Evolutionary conservation across 2,888 invertebrate species (phyloP).

Genomic region (Galerucella pusilla): DNA sequence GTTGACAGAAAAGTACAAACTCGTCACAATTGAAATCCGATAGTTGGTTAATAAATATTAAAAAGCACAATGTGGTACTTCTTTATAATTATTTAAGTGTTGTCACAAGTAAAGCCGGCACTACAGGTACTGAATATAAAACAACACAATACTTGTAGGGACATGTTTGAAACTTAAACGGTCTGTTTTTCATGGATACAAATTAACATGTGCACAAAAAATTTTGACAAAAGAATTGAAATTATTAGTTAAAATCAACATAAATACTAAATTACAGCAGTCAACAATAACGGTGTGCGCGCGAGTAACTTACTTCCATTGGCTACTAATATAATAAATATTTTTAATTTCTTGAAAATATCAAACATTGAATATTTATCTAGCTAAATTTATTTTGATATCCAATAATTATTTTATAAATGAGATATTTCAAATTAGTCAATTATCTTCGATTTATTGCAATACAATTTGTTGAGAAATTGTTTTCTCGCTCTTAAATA

Average conservation of each 20-base stretch:
- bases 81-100: slow-evolving; percentile 3
- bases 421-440: too few relatives aligned
- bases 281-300: too few relatives aligned
- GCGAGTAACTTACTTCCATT: too few relatives aligned
- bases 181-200: neutral
- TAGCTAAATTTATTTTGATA: too few relatives aligned
- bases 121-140: slow-evolving; percentile 13
- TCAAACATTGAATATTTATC: too few relatives aligned
- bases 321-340: too few relatives aligned
- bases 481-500: too few relatives aligned
- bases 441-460: too few relatives aligned
- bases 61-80: neutral
- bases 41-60: neutral
- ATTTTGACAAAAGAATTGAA: neutral
- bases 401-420: too few relatives aligned
- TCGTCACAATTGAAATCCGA: neutral
- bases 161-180: neutral
- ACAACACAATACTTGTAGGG: slow-evolving; percentile 6
- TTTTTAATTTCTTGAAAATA: too few relatives aligned
- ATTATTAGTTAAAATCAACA: neutral
- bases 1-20: neutral
- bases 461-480: too few relatives aligned
- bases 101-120: slow-evolving; percentile 12
- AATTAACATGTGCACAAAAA: neutral
- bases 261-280: too few relatives aligned